Percentiles rank a stretch among this genome's conserved stretches.
Conservation (phyloP, 1,140 invertebrate genomes). For the Hydropsyche tenuis region DNA sequence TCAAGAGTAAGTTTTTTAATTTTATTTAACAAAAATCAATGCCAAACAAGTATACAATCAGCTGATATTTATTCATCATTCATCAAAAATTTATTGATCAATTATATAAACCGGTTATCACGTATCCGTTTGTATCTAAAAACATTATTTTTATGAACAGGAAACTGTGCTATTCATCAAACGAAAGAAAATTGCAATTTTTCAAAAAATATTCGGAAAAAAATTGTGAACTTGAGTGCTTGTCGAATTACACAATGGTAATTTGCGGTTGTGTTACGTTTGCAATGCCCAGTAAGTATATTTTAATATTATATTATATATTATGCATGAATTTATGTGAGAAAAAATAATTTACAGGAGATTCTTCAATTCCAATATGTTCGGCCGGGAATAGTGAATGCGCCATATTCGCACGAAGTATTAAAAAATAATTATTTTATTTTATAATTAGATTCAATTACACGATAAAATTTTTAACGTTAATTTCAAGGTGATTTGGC, state of each 20-base stretch:
- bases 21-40: no score
- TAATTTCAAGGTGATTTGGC: background rate
- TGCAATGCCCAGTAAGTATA: slow-evolving; percentile 56
- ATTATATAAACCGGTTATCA: background rate
- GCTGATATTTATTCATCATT: no score
- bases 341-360: slow-evolving; percentile 11
- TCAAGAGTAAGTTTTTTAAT: slow-evolving; percentile 55
- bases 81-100: no score
- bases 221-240: slow-evolving; percentile 57
- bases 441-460: no score
- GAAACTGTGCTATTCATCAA: slow-evolving; percentile 62
- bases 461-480: no score
- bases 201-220: slow-evolving; percentile 54
- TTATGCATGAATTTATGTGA: background rate
- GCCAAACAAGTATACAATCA: no score
- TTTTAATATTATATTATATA: background rate
- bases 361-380: slow-evolving; percentile 64
- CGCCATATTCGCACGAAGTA: slow-evolving; percentile 58
- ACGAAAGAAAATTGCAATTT: slow-evolving; percentile 56
- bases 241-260: slow-evolving; percentile 54
- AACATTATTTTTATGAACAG: slow-evolving; percentile 50
- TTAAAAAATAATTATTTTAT: no score
- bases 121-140: no score
- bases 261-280: slow-evolving; percentile 54
- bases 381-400: slow-evolving; percentile 60